Base-by-base conservation (phyloP, 2,888 invertebrate genomes). In the Caenorhabditis zanzibari region DNA sequence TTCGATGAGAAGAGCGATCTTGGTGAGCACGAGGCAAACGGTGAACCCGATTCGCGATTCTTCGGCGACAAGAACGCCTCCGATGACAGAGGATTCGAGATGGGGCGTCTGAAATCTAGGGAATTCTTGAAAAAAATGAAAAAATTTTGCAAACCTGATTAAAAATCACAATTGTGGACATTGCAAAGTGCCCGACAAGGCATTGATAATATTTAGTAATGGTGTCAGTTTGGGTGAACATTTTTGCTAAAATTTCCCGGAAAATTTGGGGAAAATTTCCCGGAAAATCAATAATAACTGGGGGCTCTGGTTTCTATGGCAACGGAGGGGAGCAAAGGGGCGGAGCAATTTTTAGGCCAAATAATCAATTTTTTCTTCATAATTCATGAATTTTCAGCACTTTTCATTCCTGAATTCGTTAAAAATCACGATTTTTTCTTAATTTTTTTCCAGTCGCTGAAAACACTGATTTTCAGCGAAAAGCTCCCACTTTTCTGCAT, bases 191-290 rank as follows among this genome's bases (percentile, higher is more conserved):
- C 71, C 95, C 95, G 82, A 95, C 93, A 68, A 95, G 93, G 82
- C 95, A 94, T 86, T 95, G 93, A 93, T 95, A 96, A 88, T 95
- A 94, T 74, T 95, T 95, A 85, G 95, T 95, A 86, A 93, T 91
- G 16, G 93, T 86, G 54, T 93, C 93, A 14, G 71, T 82, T 71
- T 66, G 64, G 24, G 66, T 59, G 59, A 64, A 69, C 85, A 82
- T 81, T 61, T 38, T 16, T 9, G 7, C n/a, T 10, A 35, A 38
- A 22, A 22, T 52, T 52, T 26, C 24, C 16, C 22, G 16, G n/a
- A n/a, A n/a, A 63, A 7, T 61, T 38, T 16, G 9, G 7, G n/a
- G n/a, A 35, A 38, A 22, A 22, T 52, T 52, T 26, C 24, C 16
- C 22, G 16, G n/a, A n/a, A n/a, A 66, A 41, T 35, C 47, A n/a